Conservation (phyloP, 2,888 invertebrate species). For the Stenurella melanura region DNA sequence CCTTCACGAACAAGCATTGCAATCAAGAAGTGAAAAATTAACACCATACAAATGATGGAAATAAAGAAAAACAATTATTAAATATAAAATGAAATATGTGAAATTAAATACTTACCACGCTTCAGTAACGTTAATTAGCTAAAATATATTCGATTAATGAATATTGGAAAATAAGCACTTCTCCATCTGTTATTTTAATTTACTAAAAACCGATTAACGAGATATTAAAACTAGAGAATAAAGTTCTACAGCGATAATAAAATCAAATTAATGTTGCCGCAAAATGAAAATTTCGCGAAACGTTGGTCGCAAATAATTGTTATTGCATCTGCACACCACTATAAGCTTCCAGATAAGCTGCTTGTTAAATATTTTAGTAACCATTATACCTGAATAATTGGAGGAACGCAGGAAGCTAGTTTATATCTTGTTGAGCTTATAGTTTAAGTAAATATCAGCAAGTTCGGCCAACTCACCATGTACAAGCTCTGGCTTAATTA, state of each 20-base stretch:
- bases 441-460: conserved; percentile 22
- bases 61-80: too few relatives aligned
- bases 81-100: too few relatives aligned
- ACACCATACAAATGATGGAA: too few relatives aligned
- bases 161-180: not conserved
- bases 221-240: conserved; percentile 4
- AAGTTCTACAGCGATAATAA: conserved; percentile 3
- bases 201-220: not conserved
- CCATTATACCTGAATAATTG: conserved; percentile 47
- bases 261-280: conserved; percentile 2
- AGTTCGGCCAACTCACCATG: conserved; percentile 11
- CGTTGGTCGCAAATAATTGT: conserved; percentile 18
- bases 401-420: conserved; percentile 31
- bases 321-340: conserved; percentile 24
- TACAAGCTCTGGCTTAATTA: conserved; percentile 40
- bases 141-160: not conserved
- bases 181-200: conserved; percentile 2
- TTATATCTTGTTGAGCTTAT: conserved; percentile 29
- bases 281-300: conserved; percentile 7
- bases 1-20: too few relatives aligned
- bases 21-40: too few relatives aligned
- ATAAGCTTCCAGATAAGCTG: conserved; percentile 37
- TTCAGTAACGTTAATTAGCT: not conserved
- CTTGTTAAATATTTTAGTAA: conserved; percentile 46
- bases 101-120: not conserved